These are phyloP conservation scores for Pollicipes pollicipes DNA, from an alignment of 1,140 invertebrate genomes.

Conservation along the genomic window DNA sequence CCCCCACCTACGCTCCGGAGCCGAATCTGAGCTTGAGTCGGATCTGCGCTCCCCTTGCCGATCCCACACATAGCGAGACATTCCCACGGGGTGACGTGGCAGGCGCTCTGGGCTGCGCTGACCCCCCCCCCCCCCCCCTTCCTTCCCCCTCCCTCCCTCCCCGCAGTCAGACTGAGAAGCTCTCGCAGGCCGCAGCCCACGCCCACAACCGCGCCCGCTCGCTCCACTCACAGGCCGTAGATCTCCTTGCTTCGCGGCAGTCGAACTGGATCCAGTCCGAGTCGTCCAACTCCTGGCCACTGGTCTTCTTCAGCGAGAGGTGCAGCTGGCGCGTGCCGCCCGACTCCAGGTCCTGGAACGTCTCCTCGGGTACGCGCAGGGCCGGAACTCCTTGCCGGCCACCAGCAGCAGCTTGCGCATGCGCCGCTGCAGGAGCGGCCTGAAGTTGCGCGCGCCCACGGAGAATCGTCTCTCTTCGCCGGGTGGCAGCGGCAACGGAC, in stretches of 20 bases:
- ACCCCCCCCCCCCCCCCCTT: no score
- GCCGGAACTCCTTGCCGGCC: conserved; percentile 25
- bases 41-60: no score
- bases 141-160: no score
- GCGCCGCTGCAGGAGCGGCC: conserved; percentile 49
- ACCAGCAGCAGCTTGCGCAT: conserved; percentile 42
- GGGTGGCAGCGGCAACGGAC: conserved; percentile 15
- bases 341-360: conserved; percentile 68
- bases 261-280: conserved; percentile 75
- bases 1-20: no score
- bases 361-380: conserved; percentile 48
- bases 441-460: conserved; percentile 32
- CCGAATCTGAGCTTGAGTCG: no score
- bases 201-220: no score
- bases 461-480: conserved; percentile 8
- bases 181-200: no score
- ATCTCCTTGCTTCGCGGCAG: conserved; percentile 46
- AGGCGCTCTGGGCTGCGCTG: no score
- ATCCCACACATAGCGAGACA: no score
- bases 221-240: conserved; percentile 55
- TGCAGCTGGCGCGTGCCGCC: conserved; percentile 55
- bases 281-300: conserved; percentile 41
- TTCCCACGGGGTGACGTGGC: no score
- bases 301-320: conserved; percentile 42
- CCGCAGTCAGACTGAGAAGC: no score